Conservation (phyloP, 2,888 invertebrate genomes). For the Polylopha cassiicola region DNA sequence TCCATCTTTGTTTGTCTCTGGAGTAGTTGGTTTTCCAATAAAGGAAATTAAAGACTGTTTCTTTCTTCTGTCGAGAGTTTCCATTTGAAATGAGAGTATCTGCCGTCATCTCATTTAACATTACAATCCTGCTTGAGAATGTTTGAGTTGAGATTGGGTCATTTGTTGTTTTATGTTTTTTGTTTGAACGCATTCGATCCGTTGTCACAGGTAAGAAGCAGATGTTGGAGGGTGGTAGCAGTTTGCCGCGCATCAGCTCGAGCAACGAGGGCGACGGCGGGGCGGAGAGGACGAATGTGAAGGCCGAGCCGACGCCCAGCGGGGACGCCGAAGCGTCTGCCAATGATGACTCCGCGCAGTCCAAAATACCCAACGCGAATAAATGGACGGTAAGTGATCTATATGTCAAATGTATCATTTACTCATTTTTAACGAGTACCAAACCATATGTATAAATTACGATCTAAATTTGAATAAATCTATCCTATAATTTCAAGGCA, state of each 20-base stretch:
- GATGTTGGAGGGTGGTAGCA: constrained; percentile 43
- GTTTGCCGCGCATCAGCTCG: constrained; percentile 55
- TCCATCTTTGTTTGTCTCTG: too few relatives aligned
- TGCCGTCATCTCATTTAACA: too few relatives aligned
- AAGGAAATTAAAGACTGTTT: too few relatives aligned
- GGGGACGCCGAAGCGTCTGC: constrained; percentile 23
- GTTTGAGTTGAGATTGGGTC: background rate
- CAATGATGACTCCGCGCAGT: constrained; percentile 24
- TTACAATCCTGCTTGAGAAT: too few relatives aligned
- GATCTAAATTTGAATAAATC: too few relatives aligned
- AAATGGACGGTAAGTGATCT: constrained; percentile 59
- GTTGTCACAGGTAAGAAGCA: constrained; percentile 72
- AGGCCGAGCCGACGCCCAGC: constrained; percentile 27
- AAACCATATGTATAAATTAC: too few relatives aligned
- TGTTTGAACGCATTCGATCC: background rate
- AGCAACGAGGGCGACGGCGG: constrained; percentile 65
- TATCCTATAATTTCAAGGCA: too few relatives aligned
- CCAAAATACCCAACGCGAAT: constrained; percentile 49
- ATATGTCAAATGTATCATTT: background rate
- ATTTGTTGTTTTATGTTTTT: too few relatives aligned
- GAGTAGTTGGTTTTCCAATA: too few relatives aligned
- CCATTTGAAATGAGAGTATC: too few relatives aligned
- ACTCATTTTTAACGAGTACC: too few relatives aligned
- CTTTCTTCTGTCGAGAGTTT: too few relatives aligned
- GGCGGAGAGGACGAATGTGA: constrained; percentile 14